Conservation (phyloP, 2,113 vertebrate genomes). For the Trichechus manatus region DNA sequence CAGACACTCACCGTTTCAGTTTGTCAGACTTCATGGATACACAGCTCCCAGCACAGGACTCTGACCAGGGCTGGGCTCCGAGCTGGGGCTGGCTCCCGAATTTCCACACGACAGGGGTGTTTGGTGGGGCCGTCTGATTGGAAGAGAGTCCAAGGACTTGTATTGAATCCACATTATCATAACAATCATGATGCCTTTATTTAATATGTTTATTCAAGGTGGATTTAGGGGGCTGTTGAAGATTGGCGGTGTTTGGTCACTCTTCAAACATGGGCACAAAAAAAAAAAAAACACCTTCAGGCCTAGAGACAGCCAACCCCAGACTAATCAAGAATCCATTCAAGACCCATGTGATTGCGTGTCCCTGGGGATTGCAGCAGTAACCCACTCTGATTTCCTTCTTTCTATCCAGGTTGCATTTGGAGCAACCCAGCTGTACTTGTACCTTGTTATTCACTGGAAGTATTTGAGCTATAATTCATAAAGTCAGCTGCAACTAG, state of each 20-base stretch:
- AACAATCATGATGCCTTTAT: rapidly evolving
- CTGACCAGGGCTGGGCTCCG: not conserved
- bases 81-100: not conserved
- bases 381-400: not conserved
- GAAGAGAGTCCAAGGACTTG: not conserved
- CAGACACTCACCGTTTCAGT: not conserved
- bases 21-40: not conserved
- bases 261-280: rapidly evolving
- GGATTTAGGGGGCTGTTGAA: not conserved
- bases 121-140: rapidly evolving
- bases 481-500: not conserved
- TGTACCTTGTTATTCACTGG: not conserved
- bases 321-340: not conserved
- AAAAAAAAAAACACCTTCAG: not conserved
- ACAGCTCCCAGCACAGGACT: rapidly evolving
- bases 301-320: too few species aligned
- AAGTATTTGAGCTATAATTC: not conserved
- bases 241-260: not conserved
- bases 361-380: rapidly evolving
- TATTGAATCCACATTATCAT: not conserved
- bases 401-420: not conserved
- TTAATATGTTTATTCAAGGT: too few species aligned
- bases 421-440: not conserved
- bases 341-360: rapidly evolving
- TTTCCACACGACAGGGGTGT: too few species aligned